Conservation (phyloP, 30 jellyfish, hydroid and myxozoan species). For the Mastigias papua region DNA sequence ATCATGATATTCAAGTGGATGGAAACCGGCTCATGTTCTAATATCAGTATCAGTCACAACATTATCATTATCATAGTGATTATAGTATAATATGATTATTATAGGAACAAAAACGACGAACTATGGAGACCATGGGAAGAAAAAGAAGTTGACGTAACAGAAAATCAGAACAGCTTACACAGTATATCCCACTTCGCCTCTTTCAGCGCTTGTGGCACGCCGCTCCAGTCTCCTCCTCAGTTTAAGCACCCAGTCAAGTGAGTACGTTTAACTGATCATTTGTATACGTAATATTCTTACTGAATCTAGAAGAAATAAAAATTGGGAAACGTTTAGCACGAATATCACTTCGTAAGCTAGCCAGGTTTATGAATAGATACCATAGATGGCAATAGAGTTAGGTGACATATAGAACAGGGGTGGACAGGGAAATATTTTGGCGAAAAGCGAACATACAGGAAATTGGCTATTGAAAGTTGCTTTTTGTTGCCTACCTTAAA, state of each 20-base stretch:
- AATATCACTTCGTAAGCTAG: background rate
- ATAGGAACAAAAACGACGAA: background rate
- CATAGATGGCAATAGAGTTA: background rate
- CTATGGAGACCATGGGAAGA: slow-evolving; percentile 56
- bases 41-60: too few species aligned
- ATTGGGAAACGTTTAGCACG: too few species aligned
- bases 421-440: too few species aligned
- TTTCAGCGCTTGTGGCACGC: background rate
- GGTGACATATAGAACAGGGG: background rate
- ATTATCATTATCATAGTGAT: too few species aligned
- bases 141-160: background rate
- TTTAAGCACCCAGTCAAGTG: slow-evolving; percentile 76
- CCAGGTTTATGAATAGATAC: background rate
- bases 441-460: too few species aligned
- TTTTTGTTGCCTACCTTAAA: too few species aligned
- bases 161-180: background rate
- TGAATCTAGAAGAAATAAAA: background rate
- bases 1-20: too few species aligned
- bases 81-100: background rate
- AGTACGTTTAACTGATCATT: slow-evolving; percentile 1
- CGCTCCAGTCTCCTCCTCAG: slow-evolving; percentile 48
- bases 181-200: background rate
- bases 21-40: too few species aligned
- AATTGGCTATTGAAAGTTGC: too few species aligned
- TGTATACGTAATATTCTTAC: background rate